A percentile compares a stretch with the other conserved stretches of the same genome.
phyloP scores from a whole-genome alignment of 2,888 invertebrate genomes.

The Lydus trimaculatus region DNA sequence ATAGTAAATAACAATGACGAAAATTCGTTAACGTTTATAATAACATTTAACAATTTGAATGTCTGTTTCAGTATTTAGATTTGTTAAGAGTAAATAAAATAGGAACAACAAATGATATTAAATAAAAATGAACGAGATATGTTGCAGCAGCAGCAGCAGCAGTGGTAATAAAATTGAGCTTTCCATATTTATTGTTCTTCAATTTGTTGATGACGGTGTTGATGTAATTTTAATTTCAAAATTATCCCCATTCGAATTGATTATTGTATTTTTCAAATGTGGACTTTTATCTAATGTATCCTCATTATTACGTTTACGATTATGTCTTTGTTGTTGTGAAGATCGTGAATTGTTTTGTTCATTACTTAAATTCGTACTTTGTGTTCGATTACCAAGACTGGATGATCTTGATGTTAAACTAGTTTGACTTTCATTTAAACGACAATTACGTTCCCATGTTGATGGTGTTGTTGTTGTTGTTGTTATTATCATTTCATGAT shows the following conservation, averaged over 20 bases:
- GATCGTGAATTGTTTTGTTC: conserved; percentile 49
- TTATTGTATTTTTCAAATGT: conserved; percentile 54
- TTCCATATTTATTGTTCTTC: no score
- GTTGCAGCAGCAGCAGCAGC: no score
- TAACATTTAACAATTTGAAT: no score
- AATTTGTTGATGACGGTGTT: background rate
- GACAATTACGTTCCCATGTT: conserved; percentile 45
- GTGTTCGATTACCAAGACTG: conserved; percentile 58
- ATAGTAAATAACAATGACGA: no score
- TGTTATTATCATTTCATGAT: background rate
- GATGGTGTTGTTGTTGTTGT: background rate
- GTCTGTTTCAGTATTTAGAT: no score
- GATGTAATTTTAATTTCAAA: conserved; percentile 53
- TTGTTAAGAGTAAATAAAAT: no score
- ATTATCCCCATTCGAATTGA: conserved; percentile 53
- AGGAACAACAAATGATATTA: no score
- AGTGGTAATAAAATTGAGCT: background rate
- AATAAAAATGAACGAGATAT: no score
- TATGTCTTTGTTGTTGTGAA: conserved; percentile 39
- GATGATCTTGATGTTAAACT: conserved; percentile 55
- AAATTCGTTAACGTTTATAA: no score
- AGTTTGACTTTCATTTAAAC: conserved; percentile 58
- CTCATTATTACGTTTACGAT: conserved; percentile 28
- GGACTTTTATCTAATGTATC: conserved; percentile 41
- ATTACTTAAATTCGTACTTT: conserved; percentile 58